Evolutionary conservation across 2,888 invertebrate species (phyloP), one percentile per base, ranked within the genome.

Genomic region (Pheosia gnoma): DNA sequence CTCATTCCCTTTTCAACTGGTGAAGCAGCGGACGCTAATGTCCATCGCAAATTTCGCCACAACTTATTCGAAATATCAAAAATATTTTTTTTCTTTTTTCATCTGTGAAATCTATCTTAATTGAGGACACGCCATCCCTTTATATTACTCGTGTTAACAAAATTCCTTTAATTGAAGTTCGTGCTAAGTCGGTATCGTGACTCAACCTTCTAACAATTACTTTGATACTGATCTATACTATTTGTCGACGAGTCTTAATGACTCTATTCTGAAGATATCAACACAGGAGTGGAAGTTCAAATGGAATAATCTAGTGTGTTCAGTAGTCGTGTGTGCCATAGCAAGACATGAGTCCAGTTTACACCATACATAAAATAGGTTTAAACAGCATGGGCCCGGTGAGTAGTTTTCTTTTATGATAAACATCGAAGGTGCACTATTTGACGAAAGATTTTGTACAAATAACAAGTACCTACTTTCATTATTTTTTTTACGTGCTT

Each of bases 161-260:
- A 85, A 85, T 85, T 84, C 76, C 77, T 87, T 83, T 90, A 90
- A 91, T 90, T 88, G 82, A 84, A 87, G 83, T 86, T 85, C 85
- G 84, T 84, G 83, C 67, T 74, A 77, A 82, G 63, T 69, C 77
- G 78, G 77, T 86, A 79, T 89, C 88, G 90, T 90, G 89, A 85
- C 86, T 78, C 81, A 78, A 75, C 84, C 82, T 81, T 82, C 79
- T 83, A 79, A 85, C 89, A 87, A 90, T 91, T 91, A 91, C 81
- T 81, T 77, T 77, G 91, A 91, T 91, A 92, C 82, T 67, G 83
- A 91, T 91, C 91, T 89, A 65, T 82, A 76, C 79, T 82, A 82
- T 87, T 87, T 84, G 82, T 80, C 80, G 82, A 81, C 82, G 75
- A 78, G 79, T 82, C 84, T 79, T 86, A 87, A 89, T 86, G 83